Conservation (phyloP, 2,888 invertebrate genomes). For the Smittia sp. region DNA sequence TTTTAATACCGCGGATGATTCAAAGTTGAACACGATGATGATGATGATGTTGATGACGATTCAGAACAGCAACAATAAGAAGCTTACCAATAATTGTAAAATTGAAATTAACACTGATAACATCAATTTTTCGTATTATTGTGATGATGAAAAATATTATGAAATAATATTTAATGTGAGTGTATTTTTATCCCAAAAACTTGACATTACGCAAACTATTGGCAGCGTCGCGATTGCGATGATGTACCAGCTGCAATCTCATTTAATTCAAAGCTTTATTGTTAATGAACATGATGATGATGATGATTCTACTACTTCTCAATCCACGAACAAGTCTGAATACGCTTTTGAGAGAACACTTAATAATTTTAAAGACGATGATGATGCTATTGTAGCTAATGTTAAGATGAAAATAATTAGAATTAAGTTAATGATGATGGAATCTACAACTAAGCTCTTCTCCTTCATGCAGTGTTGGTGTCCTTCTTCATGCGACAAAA, state of each 20-base stretch:
- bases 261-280: constrained; percentile 40
- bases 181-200: constrained; percentile 42
- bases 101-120: constrained; percentile 41
- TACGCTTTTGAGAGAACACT: constrained; percentile 62
- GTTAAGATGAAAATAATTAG: constrained; percentile 43
- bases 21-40: background rate
- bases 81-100: constrained; percentile 41
- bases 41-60: constrained; percentile 4
- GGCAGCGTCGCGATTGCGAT: constrained; percentile 17
- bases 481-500: background rate
- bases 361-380: constrained; percentile 51
- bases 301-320: constrained; percentile 38
- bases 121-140: constrained; percentile 42
- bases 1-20: constrained; percentile 17
- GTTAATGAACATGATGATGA: constrained; percentile 30
- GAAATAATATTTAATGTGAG: constrained; percentile 41
- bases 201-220: constrained; percentile 38
- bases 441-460: constrained; percentile 41
- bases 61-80: constrained; percentile 41
- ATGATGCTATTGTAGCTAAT: constrained; percentile 47
- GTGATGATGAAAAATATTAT: constrained; percentile 40
- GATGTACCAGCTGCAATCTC: constrained; percentile 38
- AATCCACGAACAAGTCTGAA: constrained; percentile 61
- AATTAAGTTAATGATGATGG: constrained; percentile 42
- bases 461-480: constrained; percentile 38